Evolutionary conservation across 2,888 invertebrate genomes (phyloP).

Genomic region (Pteria penguin): DNA sequence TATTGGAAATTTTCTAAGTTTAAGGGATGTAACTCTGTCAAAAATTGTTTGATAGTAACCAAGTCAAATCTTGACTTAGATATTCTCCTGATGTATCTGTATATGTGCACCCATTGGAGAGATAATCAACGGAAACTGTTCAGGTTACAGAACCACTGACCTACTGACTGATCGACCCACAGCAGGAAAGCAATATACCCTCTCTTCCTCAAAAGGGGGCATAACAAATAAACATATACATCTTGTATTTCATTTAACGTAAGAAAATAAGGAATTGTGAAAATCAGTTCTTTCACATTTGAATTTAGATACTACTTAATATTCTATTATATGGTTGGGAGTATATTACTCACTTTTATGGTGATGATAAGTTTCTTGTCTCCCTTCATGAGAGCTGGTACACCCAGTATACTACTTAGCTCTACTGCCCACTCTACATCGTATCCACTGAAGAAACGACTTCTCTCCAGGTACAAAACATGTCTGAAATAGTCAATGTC

Average conservation of each 20-base stretch:
- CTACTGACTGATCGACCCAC: too few relatives aligned
- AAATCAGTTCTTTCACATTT: background rate
- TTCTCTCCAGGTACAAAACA: slow-evolving; percentile 87
- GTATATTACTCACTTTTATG: slow-evolving; percentile 86
- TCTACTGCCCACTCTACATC: slow-evolving; percentile 88
- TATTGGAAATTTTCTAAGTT: too few relatives aligned
- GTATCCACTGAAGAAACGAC: slow-evolving; percentile 87
- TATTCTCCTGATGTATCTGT: too few relatives aligned
- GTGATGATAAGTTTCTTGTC: slow-evolving; percentile 86
- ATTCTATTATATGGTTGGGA: background rate
- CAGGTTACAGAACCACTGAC: too few relatives aligned
- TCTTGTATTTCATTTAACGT: background rate
- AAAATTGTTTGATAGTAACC: too few relatives aligned
- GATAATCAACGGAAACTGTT: too few relatives aligned
- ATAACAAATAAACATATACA: background rate
- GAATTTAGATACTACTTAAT: background rate
- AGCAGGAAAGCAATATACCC: too few relatives aligned
- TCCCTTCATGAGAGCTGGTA: slow-evolving; percentile 82
- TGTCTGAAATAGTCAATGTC: too few relatives aligned
- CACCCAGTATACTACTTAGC: slow-evolving; percentile 86
- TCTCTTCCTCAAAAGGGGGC: too few relatives aligned
- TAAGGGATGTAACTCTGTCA: too few relatives aligned
- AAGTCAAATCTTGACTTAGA: too few relatives aligned
- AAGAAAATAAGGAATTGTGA: background rate
- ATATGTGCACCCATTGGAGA: too few relatives aligned